A percentile compares a stretch with the other conserved stretches of the same genome.
These are phyloP conservation scores for Aricia artaxerxes DNA, from an alignment of 2,888 invertebrate genomes.

Conservation along the genomic window DNA sequence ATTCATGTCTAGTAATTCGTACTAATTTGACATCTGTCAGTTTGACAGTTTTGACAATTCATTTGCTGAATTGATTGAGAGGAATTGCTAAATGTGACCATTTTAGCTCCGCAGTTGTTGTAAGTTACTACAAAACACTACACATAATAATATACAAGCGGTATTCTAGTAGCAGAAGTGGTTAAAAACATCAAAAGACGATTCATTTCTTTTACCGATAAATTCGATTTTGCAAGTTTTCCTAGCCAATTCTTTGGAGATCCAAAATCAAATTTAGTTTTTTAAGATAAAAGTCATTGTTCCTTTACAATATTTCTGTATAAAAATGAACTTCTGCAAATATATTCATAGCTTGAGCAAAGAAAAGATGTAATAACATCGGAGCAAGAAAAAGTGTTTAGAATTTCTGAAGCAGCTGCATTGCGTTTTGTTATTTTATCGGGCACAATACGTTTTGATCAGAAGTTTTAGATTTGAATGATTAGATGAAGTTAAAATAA, in stretches of 20 bases:
- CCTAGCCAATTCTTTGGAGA: background rate
- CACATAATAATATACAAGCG: too few species aligned
- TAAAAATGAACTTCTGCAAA: slow-evolving; percentile 16
- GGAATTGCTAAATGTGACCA: too few species aligned
- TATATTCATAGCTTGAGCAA: slow-evolving; percentile 21
- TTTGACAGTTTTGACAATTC: too few species aligned
- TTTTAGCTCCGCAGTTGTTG: too few species aligned
- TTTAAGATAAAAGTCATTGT: slow-evolving; percentile 8
- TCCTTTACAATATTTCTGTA: slow-evolving; percentile 10
- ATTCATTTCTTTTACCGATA: background rate
- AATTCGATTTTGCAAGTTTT: background rate
- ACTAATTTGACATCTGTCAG: too few species aligned
- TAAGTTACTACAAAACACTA: too few species aligned
- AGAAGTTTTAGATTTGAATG: background rate
- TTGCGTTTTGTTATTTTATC: background rate
- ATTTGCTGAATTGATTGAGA: too few species aligned
- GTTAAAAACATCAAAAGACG: background rate
- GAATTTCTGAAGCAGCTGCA: slow-evolving; percentile 16
- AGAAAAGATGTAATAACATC: slow-evolving; percentile 22
- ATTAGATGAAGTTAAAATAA: background rate
- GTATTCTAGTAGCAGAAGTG: background rate
- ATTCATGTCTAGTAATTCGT: too few species aligned
- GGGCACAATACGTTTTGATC: background rate
- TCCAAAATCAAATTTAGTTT: slow-evolving; percentile 3
- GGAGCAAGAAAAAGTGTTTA: slow-evolving; percentile 3